These are phyloP conservation scores for Latheticus oryzae DNA, from an alignment of 2,888 invertebrate species.

Conservation along the genomic window DNA sequence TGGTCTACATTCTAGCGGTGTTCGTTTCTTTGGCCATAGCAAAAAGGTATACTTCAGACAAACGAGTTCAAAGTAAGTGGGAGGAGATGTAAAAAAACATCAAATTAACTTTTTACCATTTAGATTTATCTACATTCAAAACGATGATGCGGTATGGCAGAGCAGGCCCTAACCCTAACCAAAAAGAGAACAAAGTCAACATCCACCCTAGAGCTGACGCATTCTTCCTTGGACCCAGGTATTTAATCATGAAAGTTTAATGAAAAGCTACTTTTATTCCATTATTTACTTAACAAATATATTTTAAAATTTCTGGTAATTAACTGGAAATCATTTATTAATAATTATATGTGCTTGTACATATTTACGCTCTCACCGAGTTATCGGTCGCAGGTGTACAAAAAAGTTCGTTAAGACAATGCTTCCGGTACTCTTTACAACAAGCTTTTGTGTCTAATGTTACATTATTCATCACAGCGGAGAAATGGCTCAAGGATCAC, in stretches of 20 bases:
- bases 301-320: slow-evolving; percentile 17
- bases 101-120: slow-evolving; percentile 37
- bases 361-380: slow-evolving; percentile 3
- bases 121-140: slow-evolving; percentile 53
- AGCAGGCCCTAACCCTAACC: slow-evolving; percentile 43
- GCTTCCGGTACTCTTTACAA: slow-evolving; percentile 27
- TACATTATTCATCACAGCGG: slow-evolving; percentile 34
- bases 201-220: slow-evolving; percentile 58
- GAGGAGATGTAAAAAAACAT: neutral
- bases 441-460: slow-evolving; percentile 37
- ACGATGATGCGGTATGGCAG: slow-evolving; percentile 59
- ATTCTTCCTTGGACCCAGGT: slow-evolving; percentile 61
- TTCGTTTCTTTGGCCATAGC: slow-evolving; percentile 53
- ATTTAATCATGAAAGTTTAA: slow-evolving; percentile 35
- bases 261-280: slow-evolving; percentile 14
- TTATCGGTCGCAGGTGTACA: slow-evolving; percentile 16
- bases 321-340: slow-evolving; percentile 9
- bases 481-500: slow-evolving; percentile 28
- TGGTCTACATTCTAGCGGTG: slow-evolving; percentile 56
- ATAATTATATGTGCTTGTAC: slow-evolving; percentile 17
- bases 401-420: slow-evolving; percentile 35
- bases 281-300: slow-evolving; percentile 20
- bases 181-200: slow-evolving; percentile 50
- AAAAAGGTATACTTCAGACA: slow-evolving; percentile 55
- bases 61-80: slow-evolving; percentile 57